Percentiles rank a stretch among this genome's conserved stretches.
phyloP scores from a whole-genome alignment of 2,888 invertebrate species.

The Andrena bucephala region DNA sequence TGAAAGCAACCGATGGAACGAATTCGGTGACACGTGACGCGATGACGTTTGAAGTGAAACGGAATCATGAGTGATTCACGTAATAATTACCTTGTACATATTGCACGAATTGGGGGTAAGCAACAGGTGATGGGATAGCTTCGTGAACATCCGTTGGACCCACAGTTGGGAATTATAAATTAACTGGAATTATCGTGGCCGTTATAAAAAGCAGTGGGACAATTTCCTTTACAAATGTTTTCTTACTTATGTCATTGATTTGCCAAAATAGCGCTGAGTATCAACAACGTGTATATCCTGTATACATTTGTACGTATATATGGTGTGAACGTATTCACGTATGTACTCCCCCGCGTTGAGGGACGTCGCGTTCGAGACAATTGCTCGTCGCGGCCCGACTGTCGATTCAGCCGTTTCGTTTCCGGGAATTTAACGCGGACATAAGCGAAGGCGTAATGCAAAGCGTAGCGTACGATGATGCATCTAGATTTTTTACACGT shows the following conservation, averaged over 20 bases:
- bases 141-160: neutral
- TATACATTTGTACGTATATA: constrained; percentile 2
- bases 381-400: constrained; percentile 2
- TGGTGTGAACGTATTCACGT: neutral
- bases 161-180: neutral
- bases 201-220: neutral
- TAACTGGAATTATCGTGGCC: neutral
- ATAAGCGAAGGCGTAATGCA: constrained; percentile 47
- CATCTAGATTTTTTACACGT: constrained; percentile 83
- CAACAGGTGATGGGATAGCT: neutral
- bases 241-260: neutral
- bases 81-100: neutral
- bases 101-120: neutral
- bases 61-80: neutral
- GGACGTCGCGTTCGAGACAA: neutral
- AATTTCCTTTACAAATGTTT: neutral
- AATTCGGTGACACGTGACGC: too few species aligned
- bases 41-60: neutral
- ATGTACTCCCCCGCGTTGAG: constrained; percentile 4
- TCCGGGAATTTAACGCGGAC: constrained; percentile 32
- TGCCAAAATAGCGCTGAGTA: neutral
- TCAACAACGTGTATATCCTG: neutral
- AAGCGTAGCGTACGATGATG: constrained; percentile 70
- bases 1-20: too few species aligned
- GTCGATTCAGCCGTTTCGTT: constrained; percentile 36